These are phyloP conservation scores for Chiloscyllium punctatum DNA, from an alignment of 2,797 vertebrate genomes.

Conservation along the genomic window DNA sequence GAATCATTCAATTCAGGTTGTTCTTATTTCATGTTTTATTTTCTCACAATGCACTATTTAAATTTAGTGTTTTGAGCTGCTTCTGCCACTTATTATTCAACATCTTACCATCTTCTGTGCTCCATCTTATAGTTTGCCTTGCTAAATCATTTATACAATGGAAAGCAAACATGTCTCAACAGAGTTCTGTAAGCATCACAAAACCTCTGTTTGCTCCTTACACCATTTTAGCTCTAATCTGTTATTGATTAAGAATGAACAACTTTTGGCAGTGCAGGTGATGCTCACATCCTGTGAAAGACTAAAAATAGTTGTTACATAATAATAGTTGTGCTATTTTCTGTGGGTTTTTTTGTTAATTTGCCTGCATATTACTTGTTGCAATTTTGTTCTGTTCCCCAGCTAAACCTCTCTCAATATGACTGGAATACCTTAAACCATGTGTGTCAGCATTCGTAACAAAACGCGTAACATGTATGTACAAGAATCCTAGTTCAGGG, in stretches of 20 bases:
- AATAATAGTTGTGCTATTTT: not conserved
- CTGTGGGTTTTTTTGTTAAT: not conserved
- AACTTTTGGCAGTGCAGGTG: too few species aligned
- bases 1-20: not conserved
- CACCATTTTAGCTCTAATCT: not conserved
- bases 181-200: not conserved
- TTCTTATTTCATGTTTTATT: not conserved
- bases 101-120: not conserved
- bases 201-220: not conserved
- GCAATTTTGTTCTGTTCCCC: not conserved
- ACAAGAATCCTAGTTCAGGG: not conserved
- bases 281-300: too few species aligned
- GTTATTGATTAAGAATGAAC: not conserved
- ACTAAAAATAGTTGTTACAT: not conserved
- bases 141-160: slow-evolving; percentile 5
- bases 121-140: not conserved
- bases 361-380: not conserved
- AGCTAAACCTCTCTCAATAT: not conserved
- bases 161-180: not conserved
- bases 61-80: not conserved
- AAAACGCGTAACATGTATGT: not conserved
- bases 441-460: not conserved
- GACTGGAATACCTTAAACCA: not conserved
- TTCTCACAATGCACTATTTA: not conserved
- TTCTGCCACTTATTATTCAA: not conserved